Evolutionary conservation across 2,113 vertebrate genomes (phyloP).

Genomic region (Caloenas nicobarica): DNA sequence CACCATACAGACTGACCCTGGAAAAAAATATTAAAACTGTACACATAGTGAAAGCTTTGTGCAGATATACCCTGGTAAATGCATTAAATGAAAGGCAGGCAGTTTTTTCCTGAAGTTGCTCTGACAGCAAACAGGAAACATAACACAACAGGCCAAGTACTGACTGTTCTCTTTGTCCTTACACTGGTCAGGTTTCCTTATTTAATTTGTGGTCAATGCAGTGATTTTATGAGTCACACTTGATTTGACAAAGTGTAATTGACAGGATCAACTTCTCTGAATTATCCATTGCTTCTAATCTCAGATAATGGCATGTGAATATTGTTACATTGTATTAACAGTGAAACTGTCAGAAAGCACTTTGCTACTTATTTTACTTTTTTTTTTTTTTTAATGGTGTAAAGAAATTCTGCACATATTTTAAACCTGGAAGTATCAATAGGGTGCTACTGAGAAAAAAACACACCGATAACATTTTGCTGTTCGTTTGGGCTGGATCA

Average conservation of each 20-base stretch:
- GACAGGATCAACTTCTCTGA: neutral
- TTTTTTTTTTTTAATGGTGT: neutral
- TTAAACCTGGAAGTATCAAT: neutral
- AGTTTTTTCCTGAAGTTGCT: conserved; percentile 4
- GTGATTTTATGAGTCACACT: neutral
- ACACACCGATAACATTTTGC: neutral
- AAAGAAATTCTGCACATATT: neutral
- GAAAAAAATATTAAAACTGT: conserved; percentile 25
- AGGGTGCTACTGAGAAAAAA: neutral
- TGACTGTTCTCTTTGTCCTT: neutral
- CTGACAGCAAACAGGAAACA: neutral
- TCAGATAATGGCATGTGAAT: neutral
- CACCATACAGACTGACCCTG: neutral
- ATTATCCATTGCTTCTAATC: neutral
- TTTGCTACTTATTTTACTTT: neutral
- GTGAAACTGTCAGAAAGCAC: neutral
- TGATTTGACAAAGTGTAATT: neutral
- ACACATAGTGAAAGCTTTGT: conserved; percentile 6
- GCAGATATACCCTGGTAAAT: neutral
- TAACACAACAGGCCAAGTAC: neutral
- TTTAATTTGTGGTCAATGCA: neutral
- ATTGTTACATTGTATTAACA: neutral
- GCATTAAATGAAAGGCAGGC: neutral
- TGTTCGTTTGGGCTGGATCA: neutral
- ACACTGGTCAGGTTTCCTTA: neutral